Conservation (phyloP, 2,113 vertebrate genomes). For the Pteruthius melanotis region DNA sequence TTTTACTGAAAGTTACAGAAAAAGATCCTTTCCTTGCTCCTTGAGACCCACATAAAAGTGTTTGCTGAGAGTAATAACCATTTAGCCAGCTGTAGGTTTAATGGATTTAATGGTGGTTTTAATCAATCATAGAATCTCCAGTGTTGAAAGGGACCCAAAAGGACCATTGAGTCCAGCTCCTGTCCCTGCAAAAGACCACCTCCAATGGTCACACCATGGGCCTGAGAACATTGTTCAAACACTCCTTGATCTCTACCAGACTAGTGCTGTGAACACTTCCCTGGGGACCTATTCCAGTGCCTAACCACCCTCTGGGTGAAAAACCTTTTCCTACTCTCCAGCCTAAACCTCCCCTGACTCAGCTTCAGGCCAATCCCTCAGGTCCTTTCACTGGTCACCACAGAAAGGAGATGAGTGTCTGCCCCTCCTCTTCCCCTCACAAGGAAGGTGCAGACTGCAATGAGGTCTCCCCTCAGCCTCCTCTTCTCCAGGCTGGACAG, state of each 20-base stretch:
- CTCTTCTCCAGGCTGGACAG: background rate
- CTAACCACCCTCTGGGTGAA: no score
- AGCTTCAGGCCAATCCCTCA: background rate
- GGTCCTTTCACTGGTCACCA: background rate
- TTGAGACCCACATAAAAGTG: background rate
- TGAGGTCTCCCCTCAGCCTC: background rate
- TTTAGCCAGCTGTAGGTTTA: background rate
- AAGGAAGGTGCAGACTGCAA: fast-evolving
- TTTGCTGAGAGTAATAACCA: background rate
- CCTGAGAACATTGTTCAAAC: background rate
- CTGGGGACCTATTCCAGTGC: background rate
- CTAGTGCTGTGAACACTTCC: background rate
- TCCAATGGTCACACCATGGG: no score
- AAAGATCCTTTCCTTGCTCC: background rate
- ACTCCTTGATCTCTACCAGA: background rate
- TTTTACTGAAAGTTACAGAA: background rate
- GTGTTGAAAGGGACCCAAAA: no score
- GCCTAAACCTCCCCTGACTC: background rate
- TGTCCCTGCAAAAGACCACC: background rate
- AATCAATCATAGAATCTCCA: background rate
- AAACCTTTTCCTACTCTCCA: background rate
- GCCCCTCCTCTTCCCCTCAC: background rate
- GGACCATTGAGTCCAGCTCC: background rate
- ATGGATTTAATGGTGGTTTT: background rate
- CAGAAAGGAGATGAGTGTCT: background rate